A percentile compares a stretch with the other conserved stretches of the same genome.
These are phyloP conservation scores for Lemur catta DNA, from an alignment of 2,797 vertebrate species.

Conservation along the genomic window DNA sequence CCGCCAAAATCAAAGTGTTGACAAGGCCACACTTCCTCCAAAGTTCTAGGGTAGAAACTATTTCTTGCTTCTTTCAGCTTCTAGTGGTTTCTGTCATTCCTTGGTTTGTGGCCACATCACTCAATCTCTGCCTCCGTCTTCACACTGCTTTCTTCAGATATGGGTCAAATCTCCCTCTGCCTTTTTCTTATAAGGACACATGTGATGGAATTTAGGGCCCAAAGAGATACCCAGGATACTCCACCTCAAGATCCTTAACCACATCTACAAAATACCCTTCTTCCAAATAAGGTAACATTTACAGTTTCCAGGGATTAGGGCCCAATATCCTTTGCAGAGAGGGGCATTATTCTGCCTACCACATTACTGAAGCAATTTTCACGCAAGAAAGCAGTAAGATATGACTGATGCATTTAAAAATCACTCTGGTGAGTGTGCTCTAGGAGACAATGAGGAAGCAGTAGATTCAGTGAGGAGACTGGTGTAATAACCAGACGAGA, in stretches of 20 bases:
- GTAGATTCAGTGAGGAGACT: neutral
- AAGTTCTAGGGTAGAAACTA: neutral
- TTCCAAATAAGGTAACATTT: slow-evolving; percentile 9
- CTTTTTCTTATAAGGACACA: neutral
- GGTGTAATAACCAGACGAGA: neutral
- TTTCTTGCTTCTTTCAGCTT: neutral
- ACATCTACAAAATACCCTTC: neutral
- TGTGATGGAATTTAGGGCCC: neutral
- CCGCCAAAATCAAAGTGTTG: neutral
- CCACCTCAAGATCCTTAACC: neutral
- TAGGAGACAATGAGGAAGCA: neutral
- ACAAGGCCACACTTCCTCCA: neutral
- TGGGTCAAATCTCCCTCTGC: neutral
- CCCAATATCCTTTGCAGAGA: neutral
- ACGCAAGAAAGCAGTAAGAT: neutral
- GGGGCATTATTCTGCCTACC: neutral
- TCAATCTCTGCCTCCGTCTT: neutral
- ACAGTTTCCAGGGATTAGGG: neutral
- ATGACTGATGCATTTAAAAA: neutral
- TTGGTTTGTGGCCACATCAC: neutral
- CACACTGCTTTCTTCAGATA: neutral
- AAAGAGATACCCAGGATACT: neutral
- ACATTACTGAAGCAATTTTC: neutral
- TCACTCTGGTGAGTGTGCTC: neutral
- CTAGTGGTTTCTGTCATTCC: neutral